A percentile compares a stretch with the other conserved stretches of the same genome.
Conservation (phyloP, 2,888 invertebrate species). For the Frankliniella intonsa region DNA sequence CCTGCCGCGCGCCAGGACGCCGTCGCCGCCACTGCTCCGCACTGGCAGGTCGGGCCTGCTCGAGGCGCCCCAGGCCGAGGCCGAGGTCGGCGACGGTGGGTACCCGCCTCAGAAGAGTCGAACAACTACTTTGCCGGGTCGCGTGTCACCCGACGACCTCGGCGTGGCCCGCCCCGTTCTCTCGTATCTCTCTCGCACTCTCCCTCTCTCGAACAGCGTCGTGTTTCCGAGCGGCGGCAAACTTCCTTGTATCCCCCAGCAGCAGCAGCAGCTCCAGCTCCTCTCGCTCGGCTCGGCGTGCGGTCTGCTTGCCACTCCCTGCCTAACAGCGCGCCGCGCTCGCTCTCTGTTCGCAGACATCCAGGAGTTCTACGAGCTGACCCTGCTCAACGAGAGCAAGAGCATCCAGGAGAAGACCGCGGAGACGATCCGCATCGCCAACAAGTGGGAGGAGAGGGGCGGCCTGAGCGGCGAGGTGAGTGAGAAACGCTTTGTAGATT, state of each 20-base stretch:
- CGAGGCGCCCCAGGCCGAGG: constrained; percentile 47
- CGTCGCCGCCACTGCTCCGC: constrained; percentile 31
- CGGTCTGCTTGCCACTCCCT: too few relatives aligned
- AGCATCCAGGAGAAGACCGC: constrained; percentile 92
- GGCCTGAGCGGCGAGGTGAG: constrained; percentile 52
- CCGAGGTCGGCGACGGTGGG: constrained; percentile 46
- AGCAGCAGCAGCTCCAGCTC: too few relatives aligned
- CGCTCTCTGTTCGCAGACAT: constrained; percentile 75
- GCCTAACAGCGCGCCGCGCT: too few relatives aligned
- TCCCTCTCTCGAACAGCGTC: too few relatives aligned
- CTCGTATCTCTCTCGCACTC: too few relatives aligned
- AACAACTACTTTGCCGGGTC: too few relatives aligned
- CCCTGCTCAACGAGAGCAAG: constrained; percentile 91
- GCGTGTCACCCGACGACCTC: too few relatives aligned
- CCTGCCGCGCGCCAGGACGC: constrained; percentile 42
- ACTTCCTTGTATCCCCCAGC: too few relatives aligned
- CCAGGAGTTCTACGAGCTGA: constrained; percentile 98
- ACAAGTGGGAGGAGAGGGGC: constrained; percentile 80
- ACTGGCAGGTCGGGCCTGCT: constrained; percentile 45
- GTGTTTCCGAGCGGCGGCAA: too few relatives aligned
- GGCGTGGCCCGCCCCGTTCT: too few relatives aligned
- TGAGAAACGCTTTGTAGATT: too few relatives aligned
- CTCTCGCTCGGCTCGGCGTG: too few relatives aligned
- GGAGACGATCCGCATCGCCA: constrained; percentile 91
- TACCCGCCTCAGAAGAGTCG: not conserved